Percentiles rank a stretch among this genome's conserved stretches.
phyloP scores from a whole-genome alignment of 2,113 vertebrate species.

The Platanista minor region DNA sequence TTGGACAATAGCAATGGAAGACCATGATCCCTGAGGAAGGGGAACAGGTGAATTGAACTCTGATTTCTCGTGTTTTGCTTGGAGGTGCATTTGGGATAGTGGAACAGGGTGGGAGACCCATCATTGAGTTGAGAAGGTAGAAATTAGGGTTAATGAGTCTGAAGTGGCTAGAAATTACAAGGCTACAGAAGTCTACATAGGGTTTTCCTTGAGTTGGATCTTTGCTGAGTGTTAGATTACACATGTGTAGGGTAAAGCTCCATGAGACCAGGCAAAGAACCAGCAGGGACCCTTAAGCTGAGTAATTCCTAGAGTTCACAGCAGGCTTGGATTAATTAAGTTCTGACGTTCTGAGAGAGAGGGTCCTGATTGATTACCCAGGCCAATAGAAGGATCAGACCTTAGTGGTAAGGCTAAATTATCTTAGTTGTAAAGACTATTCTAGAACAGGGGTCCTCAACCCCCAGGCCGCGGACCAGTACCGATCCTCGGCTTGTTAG shows the following conservation, averaged over 20 bases:
- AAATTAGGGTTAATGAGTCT: not conserved
- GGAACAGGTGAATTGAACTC: not conserved
- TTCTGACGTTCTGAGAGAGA: not conserved
- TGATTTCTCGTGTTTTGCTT: not conserved
- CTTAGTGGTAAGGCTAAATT: not conserved
- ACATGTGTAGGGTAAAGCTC: not conserved
- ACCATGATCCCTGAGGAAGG: not conserved
- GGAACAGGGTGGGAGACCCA: not conserved
- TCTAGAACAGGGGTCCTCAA: not conserved
- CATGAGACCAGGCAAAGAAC: not conserved
- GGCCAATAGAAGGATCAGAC: not conserved
- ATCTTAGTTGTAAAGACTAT: not conserved
- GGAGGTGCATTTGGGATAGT: not conserved
- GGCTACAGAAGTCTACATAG: not conserved
- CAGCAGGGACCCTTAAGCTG: not conserved
- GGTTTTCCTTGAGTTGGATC: not conserved
- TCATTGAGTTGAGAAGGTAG: not conserved
- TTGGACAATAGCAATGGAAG: not conserved
- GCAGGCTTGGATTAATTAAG: no score
- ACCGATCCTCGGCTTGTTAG: no score
- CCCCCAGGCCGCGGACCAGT: fast-evolving
- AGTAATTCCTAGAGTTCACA: not conserved
- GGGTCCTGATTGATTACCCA: not conserved
- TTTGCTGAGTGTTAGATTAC: not conserved
- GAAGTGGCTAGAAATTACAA: not conserved